Conservation (phyloP, 2,113 vertebrate species). For the Thalassarche chlororhynchos region DNA sequence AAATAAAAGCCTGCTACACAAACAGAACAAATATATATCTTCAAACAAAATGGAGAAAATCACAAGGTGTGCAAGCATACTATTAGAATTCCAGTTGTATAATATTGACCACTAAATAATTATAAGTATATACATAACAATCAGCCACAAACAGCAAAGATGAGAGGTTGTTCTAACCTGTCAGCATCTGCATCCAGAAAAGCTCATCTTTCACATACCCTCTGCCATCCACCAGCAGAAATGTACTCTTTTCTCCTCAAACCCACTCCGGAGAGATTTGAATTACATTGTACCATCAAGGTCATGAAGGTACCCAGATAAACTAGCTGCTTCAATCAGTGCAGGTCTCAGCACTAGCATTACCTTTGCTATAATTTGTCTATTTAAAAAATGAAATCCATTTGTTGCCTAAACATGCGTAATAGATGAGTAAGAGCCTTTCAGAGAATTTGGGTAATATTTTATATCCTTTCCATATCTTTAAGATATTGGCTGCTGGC, state of each 20-base stretch:
- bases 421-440: neutral
- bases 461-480: neutral
- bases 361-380: neutral
- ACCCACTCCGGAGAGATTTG: neutral
- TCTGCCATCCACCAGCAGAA: neutral
- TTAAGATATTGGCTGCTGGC: neutral
- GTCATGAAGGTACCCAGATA: neutral
- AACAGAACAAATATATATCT: neutral
- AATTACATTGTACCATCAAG: neutral
- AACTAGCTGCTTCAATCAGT: neutral
- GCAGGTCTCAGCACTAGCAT: neutral
- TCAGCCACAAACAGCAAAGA: neutral
- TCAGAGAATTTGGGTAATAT: neutral
- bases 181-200: no score
- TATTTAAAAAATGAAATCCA: neutral
- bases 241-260: fast-evolving
- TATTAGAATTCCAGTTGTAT: neutral
- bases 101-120: neutral
- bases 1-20: neutral
- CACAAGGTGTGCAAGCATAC: fast-evolving
- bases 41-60: neutral
- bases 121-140: neutral
- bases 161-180: neutral
- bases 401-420: neutral
- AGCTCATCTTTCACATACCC: neutral